Evolutionary conservation across 2,113 vertebrate species (phyloP).

Genomic region (Phylloscopus whistleri): DNA sequence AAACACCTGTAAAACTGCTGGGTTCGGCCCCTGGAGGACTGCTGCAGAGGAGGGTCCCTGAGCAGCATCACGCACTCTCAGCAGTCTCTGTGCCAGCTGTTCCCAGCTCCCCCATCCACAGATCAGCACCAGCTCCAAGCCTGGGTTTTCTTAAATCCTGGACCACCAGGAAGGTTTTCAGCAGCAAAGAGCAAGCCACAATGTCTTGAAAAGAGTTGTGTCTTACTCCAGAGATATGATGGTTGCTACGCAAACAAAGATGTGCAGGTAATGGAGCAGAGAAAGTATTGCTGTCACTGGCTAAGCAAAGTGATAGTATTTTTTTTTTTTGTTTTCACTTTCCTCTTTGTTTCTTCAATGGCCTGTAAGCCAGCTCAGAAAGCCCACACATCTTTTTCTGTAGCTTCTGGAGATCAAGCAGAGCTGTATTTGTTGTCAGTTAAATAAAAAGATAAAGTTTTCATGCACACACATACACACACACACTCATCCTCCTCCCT

Average conservation of each 20-base stretch:
- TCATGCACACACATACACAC: not conserved
- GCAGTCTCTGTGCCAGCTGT: not conserved
- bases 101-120: not conserved
- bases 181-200: not conserved
- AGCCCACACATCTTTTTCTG: not conserved
- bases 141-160: not conserved
- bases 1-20: not conserved
- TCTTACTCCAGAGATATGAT: not conserved
- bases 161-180: not conserved
- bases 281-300: not conserved
- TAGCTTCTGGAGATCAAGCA: not conserved
- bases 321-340: not conserved
- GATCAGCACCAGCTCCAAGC: not conserved
- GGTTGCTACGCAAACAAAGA: not conserved
- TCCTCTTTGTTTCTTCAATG: not conserved
- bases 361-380: not conserved
- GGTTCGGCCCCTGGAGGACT: not conserved
- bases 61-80: not conserved
- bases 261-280: not conserved
- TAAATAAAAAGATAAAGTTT: not conserved
- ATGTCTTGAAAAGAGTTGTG: not conserved
- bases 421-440: not conserved
- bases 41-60: not conserved
- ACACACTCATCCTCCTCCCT: not conserved
- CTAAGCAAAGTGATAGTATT: not conserved